These are phyloP conservation scores for Latrodectus elegans DNA, from an alignment of 2,888 invertebrate species.

Conservation along the genomic window DNA sequence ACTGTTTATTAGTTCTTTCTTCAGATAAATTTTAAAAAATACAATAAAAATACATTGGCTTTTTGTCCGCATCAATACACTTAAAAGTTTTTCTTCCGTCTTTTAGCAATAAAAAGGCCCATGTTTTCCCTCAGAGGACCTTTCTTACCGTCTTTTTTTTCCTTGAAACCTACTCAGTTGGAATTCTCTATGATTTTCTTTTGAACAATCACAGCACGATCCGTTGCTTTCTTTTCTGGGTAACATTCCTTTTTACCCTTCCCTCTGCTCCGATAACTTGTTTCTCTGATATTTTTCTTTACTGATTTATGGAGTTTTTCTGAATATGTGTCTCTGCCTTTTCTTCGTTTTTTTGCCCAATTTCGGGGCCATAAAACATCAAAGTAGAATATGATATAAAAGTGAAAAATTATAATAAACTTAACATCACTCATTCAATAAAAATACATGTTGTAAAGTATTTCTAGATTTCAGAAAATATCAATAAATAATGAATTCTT, in stretches of 20 bases:
- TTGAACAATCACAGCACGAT: conserved; percentile 50
- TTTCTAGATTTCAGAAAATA: too few species aligned
- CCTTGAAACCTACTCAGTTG: conserved; percentile 16
- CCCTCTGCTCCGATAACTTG: not conserved
- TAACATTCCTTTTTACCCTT: not conserved
- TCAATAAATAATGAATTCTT: too few species aligned
- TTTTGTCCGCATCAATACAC: conserved; percentile 45
- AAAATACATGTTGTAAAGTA: too few species aligned
- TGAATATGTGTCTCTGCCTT: not conserved
- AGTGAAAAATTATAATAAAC: not conserved
- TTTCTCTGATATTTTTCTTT: conserved; percentile 6
- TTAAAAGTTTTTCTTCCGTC: conserved; percentile 46
- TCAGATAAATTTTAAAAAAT: conserved; percentile 15
- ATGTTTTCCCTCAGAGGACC: conserved; percentile 33
- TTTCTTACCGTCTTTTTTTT: conserved; percentile 16
- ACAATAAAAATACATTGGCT: conserved; percentile 13
- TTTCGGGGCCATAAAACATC: not conserved
- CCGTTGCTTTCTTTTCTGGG: conserved; percentile 32
- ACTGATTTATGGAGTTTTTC: conserved; percentile 26
- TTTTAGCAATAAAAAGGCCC: conserved; percentile 40
- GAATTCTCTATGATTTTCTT: conserved; percentile 48
- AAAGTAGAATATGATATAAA: not conserved
- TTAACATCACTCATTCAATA: too few species aligned
- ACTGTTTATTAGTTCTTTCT: conserved; percentile 43
- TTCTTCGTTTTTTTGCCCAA: not conserved